These are phyloP conservation scores for Penaeus japonicus DNA, from an alignment of 1,140 invertebrate species.

Conservation along the genomic window DNA sequence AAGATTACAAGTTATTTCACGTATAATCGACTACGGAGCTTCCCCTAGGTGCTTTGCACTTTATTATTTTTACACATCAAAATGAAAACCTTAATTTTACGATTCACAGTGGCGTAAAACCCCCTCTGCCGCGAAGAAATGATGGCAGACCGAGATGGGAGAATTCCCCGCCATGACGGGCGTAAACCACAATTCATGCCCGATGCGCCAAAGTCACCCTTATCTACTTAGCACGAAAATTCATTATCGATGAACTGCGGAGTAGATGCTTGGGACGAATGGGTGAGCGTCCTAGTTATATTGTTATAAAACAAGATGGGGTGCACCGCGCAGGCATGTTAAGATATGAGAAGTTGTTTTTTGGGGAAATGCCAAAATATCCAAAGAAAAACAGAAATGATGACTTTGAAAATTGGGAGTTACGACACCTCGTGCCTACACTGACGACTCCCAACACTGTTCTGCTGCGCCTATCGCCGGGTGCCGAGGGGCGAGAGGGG, in stretches of 20 bases:
- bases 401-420: conserved; percentile 53
- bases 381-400: conserved; percentile 55
- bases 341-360: conserved; percentile 51
- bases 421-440: conserved; percentile 47
- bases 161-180: conserved; percentile 1
- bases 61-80: conserved; percentile 56
- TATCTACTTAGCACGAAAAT: not conserved
- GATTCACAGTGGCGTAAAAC: conserved; percentile 54
- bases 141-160: conserved; percentile 50
- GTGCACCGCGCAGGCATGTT: conserved; percentile 50
- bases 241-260: not conserved
- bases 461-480: no score
- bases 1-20: conserved; percentile 54
- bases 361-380: conserved; percentile 49
- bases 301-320: conserved; percentile 57
- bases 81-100: conserved; percentile 56
- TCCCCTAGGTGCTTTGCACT: conserved; percentile 45
- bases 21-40: conserved; percentile 50
- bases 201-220: conserved; percentile 1
- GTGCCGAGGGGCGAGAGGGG: no score
- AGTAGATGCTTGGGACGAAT: conserved; percentile 17
- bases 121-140: conserved; percentile 43
- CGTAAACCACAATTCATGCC: not conserved
- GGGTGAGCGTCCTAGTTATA: conserved; percentile 34
- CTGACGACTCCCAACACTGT: conserved; percentile 22